A percentile compares a stretch with the other conserved stretches of the same genome.
Conservation (phyloP, 2,888 invertebrate genomes). For the Leucoptera coffeella region DNA sequence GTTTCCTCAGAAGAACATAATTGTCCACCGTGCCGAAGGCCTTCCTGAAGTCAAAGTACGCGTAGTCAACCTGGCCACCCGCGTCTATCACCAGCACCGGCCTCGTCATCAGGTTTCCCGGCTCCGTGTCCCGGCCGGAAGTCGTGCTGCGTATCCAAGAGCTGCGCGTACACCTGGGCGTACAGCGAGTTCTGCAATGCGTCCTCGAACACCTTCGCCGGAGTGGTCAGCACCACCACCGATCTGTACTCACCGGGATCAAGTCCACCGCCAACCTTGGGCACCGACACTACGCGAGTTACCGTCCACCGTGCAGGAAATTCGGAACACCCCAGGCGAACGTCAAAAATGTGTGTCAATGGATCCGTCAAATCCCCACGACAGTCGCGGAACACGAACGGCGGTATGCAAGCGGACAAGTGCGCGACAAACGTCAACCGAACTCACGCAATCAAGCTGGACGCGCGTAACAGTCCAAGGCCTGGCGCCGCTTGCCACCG, state of each 20-base stretch:
- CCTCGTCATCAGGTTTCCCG: not conserved
- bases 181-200: not conserved
- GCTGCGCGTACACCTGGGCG: not conserved
- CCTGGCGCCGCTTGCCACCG: not conserved
- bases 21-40: not conserved
- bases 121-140: not conserved
- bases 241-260: not conserved
- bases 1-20: too few relatives aligned
- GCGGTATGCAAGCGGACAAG: not conserved
- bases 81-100: not conserved
- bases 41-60: not conserved
- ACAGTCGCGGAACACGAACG: not conserved
- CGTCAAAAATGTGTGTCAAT: not conserved
- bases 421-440: not conserved
- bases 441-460: not conserved
- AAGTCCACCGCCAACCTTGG: not conserved
- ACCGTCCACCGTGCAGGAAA: slow-evolving; percentile 1
- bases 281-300: not conserved
- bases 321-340: not conserved
- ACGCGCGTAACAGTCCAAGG: not conserved
- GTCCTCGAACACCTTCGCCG: not conserved
- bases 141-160: slow-evolving; percentile 1
- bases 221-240: not conserved
- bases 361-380: not conserved
- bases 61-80: not conserved